Evolutionary conservation across 2,888 invertebrate species (phyloP).

Genomic region (Meghimatium bilineatum): DNA sequence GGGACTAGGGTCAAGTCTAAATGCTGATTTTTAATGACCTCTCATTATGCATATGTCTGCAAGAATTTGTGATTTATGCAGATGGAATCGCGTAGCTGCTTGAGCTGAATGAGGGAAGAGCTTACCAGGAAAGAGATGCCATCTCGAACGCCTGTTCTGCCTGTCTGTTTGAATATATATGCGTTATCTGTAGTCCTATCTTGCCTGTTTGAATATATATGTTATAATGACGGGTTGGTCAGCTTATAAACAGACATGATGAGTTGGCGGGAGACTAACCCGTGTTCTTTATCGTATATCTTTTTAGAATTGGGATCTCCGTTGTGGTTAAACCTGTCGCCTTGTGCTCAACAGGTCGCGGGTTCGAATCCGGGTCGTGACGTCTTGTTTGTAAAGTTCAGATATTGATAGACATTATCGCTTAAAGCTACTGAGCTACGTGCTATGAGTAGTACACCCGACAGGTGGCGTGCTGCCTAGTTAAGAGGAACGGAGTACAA

Average conservation of each 20-base stretch:
- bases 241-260: background rate
- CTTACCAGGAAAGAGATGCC: slow-evolving; percentile 21
- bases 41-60: slow-evolving; percentile 44
- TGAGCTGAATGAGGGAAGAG: background rate
- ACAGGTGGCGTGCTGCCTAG: too few relatives aligned
- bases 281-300: background rate
- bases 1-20: slow-evolving; percentile 12
- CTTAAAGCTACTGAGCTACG: too few relatives aligned
- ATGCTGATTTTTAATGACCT: slow-evolving; percentile 25
- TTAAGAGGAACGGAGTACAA: too few relatives aligned
- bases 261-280: background rate
- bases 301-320: too few relatives aligned
- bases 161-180: slow-evolving; percentile 5
- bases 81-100: slow-evolving; percentile 1
- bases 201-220: too few relatives aligned
- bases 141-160: background rate
- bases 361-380: too few relatives aligned
- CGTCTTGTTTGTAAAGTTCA: too few relatives aligned
- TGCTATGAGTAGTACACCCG: too few relatives aligned
- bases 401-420: too few relatives aligned
- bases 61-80: slow-evolving; percentile 31
- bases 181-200: too few relatives aligned
- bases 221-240: background rate
- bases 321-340: too few relatives aligned
- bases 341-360: too few relatives aligned